phyloP scores from a whole-genome alignment of 2,888 invertebrate species.

The Phlogophora meticulosa region DNA sequence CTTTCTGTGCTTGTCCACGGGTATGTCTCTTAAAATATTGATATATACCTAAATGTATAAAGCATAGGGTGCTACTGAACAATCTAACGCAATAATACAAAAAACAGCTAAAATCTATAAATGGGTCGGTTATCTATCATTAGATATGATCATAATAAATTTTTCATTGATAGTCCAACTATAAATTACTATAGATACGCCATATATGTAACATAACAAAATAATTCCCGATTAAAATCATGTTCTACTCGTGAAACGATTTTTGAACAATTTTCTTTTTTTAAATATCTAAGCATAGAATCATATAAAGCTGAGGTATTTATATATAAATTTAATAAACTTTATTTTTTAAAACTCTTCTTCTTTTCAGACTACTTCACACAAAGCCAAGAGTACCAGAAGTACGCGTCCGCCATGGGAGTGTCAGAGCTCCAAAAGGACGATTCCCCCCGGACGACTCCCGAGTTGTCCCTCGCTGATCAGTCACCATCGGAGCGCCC shows the following conservation, averaged over 20 bases:
- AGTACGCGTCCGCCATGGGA: conserved; percentile 82
- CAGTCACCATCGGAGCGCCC: conserved; percentile 88
- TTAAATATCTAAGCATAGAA: not conserved
- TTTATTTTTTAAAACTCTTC: no score
- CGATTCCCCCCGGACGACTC: conserved; percentile 87
- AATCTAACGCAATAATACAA: conserved; percentile 6
- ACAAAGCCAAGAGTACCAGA: conserved; percentile 82
- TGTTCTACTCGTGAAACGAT: not conserved
- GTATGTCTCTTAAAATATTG: not conserved
- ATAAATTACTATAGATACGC: conserved; percentile 11
- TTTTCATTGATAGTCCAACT: not conserved
- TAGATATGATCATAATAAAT: conserved; percentile 16
- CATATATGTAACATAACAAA: not conserved
- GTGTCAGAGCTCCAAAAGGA: conserved; percentile 83
- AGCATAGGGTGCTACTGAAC: not conserved
- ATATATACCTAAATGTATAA: no score
- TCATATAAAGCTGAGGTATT: no score
- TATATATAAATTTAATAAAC: no score
- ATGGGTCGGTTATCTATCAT: conserved; percentile 31
- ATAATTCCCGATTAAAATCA: not conserved
- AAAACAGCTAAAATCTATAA: not conserved
- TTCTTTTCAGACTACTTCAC: conserved; percentile 85
- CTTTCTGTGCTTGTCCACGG: not conserved
- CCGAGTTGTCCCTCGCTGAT: conserved; percentile 83
- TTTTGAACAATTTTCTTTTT: no score